Evolutionary conservation across 1,140 invertebrate species (phyloP), one percentile per base, ranked within the genome.

Genomic region (Orchestia grillus): DNA sequence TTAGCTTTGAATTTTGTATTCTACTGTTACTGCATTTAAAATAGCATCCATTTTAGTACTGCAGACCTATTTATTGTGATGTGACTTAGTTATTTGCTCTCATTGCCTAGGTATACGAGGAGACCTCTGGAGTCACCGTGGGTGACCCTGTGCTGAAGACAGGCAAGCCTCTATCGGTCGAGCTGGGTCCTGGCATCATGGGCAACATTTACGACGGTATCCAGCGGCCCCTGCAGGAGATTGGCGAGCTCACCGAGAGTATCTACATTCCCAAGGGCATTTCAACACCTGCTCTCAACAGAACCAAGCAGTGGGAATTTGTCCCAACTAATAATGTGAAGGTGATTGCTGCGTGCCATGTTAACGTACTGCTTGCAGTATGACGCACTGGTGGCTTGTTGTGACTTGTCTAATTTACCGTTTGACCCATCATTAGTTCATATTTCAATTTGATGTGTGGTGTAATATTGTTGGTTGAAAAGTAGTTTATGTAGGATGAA

Each of bases 181-280:
- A 99, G 97, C 98, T 99, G 44, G 99, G 99, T n/a, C 99, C 99
- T 94, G 99, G 99, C 97, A 99, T 99, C 97, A 98, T 99, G 98
- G 99, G 99, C 96, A 99, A 99, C 97, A 99, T 99, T 98, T 99
- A 99, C 98, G 99, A 99, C 98, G 98, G 98, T 98, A 99, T 99
- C 97, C 99, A 99, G 97, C 98, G 99, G 97, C 99, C 99, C 0
- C 97, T 99, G 96, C 99, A 99, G 96, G 99, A 99, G 97, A 99
- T 99, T 97, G 98, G 98, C 97, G 99, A 99, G 97, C 97, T 99
- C 87, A 99, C 99, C 0, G 98, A 98, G 97, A 99, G 99, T 97
- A 99, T 99, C 97, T 99, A 99, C 98, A 99, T 99, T 97, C 99
- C 99, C 28, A 99, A 99, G 97, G 99, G 99, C 98, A 98, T 99